phyloP scores from a whole-genome alignment of 37 sponge, comb jelly and placozoan species.

The Bolinopsis microptera region DNA sequence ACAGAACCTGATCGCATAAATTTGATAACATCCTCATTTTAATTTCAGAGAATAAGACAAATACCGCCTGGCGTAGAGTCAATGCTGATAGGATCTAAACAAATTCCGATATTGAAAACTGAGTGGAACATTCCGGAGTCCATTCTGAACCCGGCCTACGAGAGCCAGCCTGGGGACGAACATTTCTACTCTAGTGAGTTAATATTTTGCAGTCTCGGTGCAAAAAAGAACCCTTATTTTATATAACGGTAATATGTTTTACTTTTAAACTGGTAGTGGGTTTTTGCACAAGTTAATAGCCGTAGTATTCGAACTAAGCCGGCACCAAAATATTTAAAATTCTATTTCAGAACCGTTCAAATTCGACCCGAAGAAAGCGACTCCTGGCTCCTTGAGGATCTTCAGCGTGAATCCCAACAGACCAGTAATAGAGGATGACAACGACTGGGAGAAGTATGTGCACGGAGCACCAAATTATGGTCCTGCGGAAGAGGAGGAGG shows the following conservation, averaged over 20 bases:
- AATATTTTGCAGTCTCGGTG: too few relatives aligned
- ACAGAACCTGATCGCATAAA: too few relatives aligned
- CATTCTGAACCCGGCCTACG: background rate
- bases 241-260: too few relatives aligned
- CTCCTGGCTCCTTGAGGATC: background rate
- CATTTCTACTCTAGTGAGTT: slow-evolving; percentile 25
- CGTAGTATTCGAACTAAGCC: too few relatives aligned
- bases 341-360: background rate
- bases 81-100: background rate
- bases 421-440: background rate
- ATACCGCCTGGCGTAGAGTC: background rate
- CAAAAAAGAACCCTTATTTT: too few relatives aligned
- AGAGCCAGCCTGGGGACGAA: background rate
- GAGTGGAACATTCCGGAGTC: slow-evolving; percentile 18
- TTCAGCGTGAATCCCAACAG: background rate
- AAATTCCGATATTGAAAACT: background rate
- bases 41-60: background rate
- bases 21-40: too few relatives aligned
- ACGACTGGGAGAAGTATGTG: background rate
- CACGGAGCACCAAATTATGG: background rate
- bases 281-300: too few relatives aligned
- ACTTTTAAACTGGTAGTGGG: too few relatives aligned
- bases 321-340: too few relatives aligned
- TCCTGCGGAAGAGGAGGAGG: background rate
- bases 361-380: background rate